A percentile compares a stretch with the other conserved stretches of the same genome.
Conservation (phyloP, 1,140 invertebrate species). For the Lanistes nyassanus region DNA sequence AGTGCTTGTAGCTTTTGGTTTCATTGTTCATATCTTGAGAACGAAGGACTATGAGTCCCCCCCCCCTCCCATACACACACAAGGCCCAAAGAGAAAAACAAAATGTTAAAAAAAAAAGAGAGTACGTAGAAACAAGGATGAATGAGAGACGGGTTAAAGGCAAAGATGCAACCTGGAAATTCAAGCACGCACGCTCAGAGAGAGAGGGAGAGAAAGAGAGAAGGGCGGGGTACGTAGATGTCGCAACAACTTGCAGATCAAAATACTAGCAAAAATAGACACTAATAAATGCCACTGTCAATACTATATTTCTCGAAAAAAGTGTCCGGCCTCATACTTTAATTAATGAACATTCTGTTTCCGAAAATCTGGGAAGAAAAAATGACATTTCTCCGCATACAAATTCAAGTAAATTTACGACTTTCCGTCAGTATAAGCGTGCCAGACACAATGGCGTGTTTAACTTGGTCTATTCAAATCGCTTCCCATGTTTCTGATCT, state of each 20-base stretch:
- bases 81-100: constrained; percentile 3
- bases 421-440: too few relatives aligned
- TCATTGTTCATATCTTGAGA: too few relatives aligned
- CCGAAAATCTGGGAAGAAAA: neutral
- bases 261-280: neutral
- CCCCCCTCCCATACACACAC: too few relatives aligned
- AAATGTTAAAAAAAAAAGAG: neutral
- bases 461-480: too few relatives aligned
- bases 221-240: neutral
- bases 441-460: too few relatives aligned
- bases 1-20: too few relatives aligned
- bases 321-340: neutral
- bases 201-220: neutral
- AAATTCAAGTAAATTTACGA: too few relatives aligned
- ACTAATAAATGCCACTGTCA: neutral
- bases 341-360: neutral
- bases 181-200: neutral
- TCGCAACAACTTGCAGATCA: neutral
- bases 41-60: too few relatives aligned
- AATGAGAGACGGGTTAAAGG: neutral
- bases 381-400: too few relatives aligned
- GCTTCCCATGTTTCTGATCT: too few relatives aligned
- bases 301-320: neutral
- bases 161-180: neutral
- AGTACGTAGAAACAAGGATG: neutral